Evolutionary conservation across 2,113 vertebrate species (phyloP).

Genomic region (Mustela nigripes): DNA sequence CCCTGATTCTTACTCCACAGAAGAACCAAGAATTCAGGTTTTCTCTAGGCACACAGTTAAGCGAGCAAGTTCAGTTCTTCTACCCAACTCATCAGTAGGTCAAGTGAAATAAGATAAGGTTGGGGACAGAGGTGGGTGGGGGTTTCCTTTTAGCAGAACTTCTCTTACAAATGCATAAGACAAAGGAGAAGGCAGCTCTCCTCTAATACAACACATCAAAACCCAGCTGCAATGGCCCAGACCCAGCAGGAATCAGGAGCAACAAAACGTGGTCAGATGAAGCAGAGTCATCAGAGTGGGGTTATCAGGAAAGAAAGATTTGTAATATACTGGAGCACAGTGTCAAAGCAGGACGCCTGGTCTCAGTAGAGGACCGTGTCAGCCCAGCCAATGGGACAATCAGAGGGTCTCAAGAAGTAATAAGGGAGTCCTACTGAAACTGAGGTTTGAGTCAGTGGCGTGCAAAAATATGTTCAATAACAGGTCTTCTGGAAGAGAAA

Average conservation of each 20-base stretch:
- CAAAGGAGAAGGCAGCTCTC: background rate
- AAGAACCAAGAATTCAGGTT: background rate
- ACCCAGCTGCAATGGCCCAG: background rate
- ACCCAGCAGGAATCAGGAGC: background rate
- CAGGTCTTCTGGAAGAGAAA: no score
- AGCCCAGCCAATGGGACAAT: background rate
- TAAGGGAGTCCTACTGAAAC: background rate
- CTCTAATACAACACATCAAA: background rate
- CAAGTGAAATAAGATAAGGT: background rate
- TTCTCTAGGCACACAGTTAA: background rate
- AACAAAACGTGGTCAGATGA: background rate
- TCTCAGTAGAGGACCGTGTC: background rate
- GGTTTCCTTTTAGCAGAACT: background rate
- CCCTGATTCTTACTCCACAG: background rate
- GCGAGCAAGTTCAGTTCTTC: background rate
- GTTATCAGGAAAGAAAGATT: background rate
- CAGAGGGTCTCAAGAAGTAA: background rate
- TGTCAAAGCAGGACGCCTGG: background rate
- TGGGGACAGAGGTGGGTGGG: background rate
- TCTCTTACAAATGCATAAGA: background rate
- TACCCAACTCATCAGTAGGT: background rate
- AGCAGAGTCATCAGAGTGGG: background rate
- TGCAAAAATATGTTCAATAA: background rate
- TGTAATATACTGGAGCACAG: background rate
- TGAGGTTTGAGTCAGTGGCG: background rate